phyloP scores from a whole-genome alignment of 2,888 invertebrate species.

The Tenthredo amoena region DNA sequence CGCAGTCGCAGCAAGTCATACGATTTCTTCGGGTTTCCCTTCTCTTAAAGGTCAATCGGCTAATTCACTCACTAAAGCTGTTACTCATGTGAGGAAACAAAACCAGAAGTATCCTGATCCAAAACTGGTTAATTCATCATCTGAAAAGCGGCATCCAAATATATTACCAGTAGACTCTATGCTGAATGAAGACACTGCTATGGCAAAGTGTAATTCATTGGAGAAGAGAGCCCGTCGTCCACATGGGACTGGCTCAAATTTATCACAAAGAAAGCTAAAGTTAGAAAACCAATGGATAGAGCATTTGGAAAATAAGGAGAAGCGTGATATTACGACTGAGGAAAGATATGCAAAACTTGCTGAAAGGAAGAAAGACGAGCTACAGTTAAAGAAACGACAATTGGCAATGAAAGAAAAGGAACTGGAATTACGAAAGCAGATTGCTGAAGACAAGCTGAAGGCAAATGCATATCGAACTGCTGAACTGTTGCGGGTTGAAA shows the following conservation, averaged over 20 bases:
- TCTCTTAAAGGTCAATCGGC: too few species aligned
- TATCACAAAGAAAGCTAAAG: slow-evolving; percentile 25
- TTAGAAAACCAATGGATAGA: slow-evolving; percentile 29
- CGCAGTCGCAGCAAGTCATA: neutral
- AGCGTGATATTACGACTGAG: slow-evolving; percentile 27
- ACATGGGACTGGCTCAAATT: slow-evolving; percentile 40
- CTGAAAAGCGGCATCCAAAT: neutral
- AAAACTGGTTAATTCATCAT: neutral
- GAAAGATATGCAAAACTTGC: too few species aligned
- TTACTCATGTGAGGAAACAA: neutral
- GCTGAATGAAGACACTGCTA: neutral
- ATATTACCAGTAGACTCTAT: neutral
- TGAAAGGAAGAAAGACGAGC: slow-evolving; percentile 10
- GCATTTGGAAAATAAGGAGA: slow-evolving; percentile 36
- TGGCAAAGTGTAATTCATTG: neutral
- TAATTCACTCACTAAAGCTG: too few species aligned
- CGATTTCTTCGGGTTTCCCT: neutral
- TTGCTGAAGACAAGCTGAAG: slow-evolving; percentile 31
- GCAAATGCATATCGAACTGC: neutral
- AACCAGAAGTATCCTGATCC: neutral
- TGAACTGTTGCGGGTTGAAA: slow-evolving; percentile 28
- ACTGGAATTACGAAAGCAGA: slow-evolving; percentile 38
- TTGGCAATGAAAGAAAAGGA: slow-evolving; percentile 23
- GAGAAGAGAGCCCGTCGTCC: neutral
- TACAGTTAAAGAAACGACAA: slow-evolving; percentile 40